Conservation (phyloP, 2,113 vertebrate genomes). For the Stomatorhinus ivindoensis region DNA sequence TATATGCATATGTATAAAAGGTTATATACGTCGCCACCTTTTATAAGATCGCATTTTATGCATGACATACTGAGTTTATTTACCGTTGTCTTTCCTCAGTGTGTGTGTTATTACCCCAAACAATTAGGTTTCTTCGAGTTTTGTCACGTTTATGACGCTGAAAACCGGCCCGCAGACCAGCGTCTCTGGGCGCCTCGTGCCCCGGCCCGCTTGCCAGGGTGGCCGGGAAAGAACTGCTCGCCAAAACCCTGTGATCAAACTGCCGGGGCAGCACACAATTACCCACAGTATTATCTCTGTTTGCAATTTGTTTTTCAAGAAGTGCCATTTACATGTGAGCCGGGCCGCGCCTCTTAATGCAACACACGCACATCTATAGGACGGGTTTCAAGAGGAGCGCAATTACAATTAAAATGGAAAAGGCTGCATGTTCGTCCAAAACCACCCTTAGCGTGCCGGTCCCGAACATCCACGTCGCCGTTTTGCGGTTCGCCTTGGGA, state of each 20-base stretch:
- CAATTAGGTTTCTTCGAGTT: not conserved
- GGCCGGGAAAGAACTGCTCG: slow-evolving; percentile 64
- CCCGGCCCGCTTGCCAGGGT: not conserved
- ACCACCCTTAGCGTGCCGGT: not conserved
- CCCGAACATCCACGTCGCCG: not conserved
- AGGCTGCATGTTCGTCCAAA: not conserved
- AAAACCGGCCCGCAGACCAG: not conserved
- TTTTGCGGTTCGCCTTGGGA: not conserved
- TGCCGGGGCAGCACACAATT: slow-evolving; percentile 60
- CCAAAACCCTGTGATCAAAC: slow-evolving; percentile 63
- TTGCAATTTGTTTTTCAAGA: slow-evolving; percentile 73
- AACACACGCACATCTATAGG: slow-evolving; percentile 52
- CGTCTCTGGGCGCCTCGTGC: not conserved
- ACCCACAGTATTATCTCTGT: slow-evolving; percentile 62
- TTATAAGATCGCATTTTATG: not conserved
- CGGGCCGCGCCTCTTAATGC: slow-evolving; percentile 73
- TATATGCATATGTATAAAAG: not conserved
- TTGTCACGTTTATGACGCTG: not conserved
- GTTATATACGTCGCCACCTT: not conserved
- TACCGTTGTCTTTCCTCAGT: not conserved
- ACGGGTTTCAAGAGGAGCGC: slow-evolving; percentile 64
- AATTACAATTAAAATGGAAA: slow-evolving; percentile 64
- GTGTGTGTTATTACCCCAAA: not conserved
- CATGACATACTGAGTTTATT: not conserved
- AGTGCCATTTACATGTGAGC: slow-evolving; percentile 76